Evolutionary conservation across 2,113 vertebrate species (phyloP), one percentile per base, ranked within the genome.

Genomic region (Xenus cinereus): DNA sequence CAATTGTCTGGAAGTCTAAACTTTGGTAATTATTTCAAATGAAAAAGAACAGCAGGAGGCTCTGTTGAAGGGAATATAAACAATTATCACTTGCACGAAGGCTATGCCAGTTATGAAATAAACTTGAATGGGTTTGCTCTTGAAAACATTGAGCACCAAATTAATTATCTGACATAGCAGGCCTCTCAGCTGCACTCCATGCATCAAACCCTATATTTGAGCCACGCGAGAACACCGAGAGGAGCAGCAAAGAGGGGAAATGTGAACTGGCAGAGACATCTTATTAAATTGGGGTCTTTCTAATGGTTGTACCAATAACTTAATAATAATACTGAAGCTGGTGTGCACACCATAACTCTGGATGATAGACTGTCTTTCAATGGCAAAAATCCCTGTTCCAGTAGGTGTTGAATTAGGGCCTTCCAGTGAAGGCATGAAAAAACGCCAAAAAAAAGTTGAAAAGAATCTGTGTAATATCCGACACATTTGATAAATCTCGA

Each of bases 61-160:
- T 95, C 79, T 28, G 93, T 78, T 84, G 90, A 96, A 95, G 85
- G 90, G 92, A 96, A 95, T 92, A 95, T 96, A 96, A 97, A 96
- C 95, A 96, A 96, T 96, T 96, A 97, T 93, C 95, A 94, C 88
- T 96, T 92, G 95, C 96, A 95, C 51, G 83, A 95, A 94, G 73
- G 95, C 85, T 75, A 75, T 68, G 88, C 88, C 93, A 93, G 76
- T 59, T 75, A 78, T 72, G 88, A 94, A 96, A 85, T 59, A 72
- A 90, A 90, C 86, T 94, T 64, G 64, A 93, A 75, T 93, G 93
- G 83, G 37, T 84, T 86, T 84, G 72, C 79, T 92, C 92, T 96
- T 64, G 88, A 93, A 89, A 92, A 45, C 46, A 3, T 28, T 20
- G 73, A 92, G 88, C 43, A 51, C 56, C 87, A 84, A 74, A 86